Percentiles rank a stretch among this genome's conserved stretches.
Evolutionary conservation across 2,797 vertebrate genomes (phyloP).

Genomic region (Darevskia nairensis): DNA sequence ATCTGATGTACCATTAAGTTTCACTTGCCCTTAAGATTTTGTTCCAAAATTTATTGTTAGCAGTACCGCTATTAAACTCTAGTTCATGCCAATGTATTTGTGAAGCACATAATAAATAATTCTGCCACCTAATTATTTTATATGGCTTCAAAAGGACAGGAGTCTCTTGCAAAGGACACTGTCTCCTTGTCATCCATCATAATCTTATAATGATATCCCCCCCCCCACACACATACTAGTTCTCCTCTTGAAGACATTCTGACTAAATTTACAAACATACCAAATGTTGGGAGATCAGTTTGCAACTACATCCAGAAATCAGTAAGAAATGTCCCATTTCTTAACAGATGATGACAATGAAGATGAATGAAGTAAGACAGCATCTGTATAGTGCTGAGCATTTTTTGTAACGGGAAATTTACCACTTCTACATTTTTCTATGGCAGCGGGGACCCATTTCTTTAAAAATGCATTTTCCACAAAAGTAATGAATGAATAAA

Average conservation of each 20-base stretch:
- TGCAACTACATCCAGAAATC: too few species aligned
- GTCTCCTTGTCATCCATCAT: background rate
- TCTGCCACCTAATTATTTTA: conserved; percentile 2
- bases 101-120: background rate
- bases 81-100: background rate
- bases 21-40: background rate
- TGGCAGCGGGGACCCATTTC: background rate
- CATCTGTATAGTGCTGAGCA: too few species aligned
- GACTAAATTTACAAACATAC: background rate
- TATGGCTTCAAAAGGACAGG: background rate
- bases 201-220: background rate
- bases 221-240: background rate
- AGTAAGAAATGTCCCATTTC: background rate
- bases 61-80: background rate
- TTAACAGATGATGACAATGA: background rate
- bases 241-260: background rate
- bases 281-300: background rate
- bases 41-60: background rate
- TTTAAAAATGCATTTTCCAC: too few species aligned
- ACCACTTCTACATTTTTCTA: too few species aligned
- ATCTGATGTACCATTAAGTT: background rate
- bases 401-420: too few species aligned
- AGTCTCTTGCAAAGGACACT: background rate
- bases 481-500: too few species aligned
- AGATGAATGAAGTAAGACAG: too few species aligned